Conservation (phyloP, 1,140 invertebrate genomes). For the Frieseomelitta varia region DNA sequence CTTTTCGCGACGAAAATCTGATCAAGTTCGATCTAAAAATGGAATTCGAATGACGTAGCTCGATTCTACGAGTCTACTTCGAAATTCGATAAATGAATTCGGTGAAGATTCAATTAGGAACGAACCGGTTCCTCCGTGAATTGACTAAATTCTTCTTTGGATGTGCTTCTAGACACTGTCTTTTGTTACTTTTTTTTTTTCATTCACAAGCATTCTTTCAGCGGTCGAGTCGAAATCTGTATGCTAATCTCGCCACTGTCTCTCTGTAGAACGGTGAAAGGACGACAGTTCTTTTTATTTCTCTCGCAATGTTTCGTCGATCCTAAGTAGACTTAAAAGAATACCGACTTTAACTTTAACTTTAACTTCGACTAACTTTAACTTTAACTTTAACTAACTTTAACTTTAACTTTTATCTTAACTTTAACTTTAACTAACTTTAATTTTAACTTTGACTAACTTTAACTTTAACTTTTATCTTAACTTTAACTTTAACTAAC, state of each 20-base stretch:
- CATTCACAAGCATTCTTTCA: neutral
- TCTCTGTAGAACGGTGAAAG: too few relatives aligned
- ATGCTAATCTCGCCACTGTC: neutral
- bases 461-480: neutral
- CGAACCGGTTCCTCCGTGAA: slow-evolving; percentile 50
- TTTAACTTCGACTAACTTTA: neutral
- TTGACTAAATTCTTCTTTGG: slow-evolving; percentile 5
- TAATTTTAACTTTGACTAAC: neutral
- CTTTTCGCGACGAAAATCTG: neutral
- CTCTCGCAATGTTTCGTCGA: too few relatives aligned
- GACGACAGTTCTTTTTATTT: too few relatives aligned
- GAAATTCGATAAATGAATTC: neutral
- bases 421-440: neutral
- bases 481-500: neutral
- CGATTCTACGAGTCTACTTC: neutral
- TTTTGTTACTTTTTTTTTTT: too few relatives aligned
- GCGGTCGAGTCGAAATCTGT: neutral
- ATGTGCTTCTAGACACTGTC: neutral
- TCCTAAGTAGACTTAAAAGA: too few relatives aligned
- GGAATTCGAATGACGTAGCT: neutral
- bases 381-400: too few relatives aligned
- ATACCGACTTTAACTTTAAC: neutral
- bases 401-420: too few relatives aligned
- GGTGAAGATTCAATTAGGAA: slow-evolving; percentile 5
- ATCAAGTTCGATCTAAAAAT: neutral